Conservation (phyloP, 92 coral and sea anemone species). For the Nematostella vectensis region DNA sequence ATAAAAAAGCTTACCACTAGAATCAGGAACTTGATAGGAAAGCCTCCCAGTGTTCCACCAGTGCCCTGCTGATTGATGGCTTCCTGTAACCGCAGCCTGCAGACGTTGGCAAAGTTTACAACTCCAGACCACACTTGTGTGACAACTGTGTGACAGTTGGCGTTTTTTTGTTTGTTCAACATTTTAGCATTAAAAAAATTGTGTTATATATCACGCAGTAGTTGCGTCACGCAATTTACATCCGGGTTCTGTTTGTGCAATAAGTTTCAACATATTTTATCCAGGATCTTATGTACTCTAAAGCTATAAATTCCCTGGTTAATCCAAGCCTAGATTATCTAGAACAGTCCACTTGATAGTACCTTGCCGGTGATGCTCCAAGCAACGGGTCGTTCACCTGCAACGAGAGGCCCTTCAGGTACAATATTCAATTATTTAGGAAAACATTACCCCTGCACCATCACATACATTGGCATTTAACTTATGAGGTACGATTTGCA, state of each 20-base stretch:
- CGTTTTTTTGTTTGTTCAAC: neutral
- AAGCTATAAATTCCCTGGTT: neutral
- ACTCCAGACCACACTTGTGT: no score
- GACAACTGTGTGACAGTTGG: no score
- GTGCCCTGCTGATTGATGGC: slow-evolving; percentile 41
- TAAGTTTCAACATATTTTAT: neutral
- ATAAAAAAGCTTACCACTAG: slow-evolving; percentile 95
- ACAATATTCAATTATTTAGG: no score
- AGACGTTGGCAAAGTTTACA: no score
- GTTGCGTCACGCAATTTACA: no score
- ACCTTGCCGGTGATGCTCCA: slow-evolving; percentile 82
- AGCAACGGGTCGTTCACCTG: slow-evolving; percentile 56
- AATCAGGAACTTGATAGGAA: slow-evolving; percentile 82
- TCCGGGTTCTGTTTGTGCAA: no score
- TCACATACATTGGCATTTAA: no score
- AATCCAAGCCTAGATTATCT: neutral
- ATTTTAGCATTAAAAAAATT: neutral
- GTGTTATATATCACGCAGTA: no score
- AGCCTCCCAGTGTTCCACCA: slow-evolving; percentile 92
- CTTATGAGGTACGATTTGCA: no score
- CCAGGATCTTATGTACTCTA: neutral
- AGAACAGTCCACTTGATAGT: no score
- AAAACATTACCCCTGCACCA: no score
- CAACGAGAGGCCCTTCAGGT: no score
- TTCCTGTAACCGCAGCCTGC: slow-evolving; percentile 52